Conservation (phyloP, 2,797 vertebrate species). For the Sebastes iracundus region DNA sequence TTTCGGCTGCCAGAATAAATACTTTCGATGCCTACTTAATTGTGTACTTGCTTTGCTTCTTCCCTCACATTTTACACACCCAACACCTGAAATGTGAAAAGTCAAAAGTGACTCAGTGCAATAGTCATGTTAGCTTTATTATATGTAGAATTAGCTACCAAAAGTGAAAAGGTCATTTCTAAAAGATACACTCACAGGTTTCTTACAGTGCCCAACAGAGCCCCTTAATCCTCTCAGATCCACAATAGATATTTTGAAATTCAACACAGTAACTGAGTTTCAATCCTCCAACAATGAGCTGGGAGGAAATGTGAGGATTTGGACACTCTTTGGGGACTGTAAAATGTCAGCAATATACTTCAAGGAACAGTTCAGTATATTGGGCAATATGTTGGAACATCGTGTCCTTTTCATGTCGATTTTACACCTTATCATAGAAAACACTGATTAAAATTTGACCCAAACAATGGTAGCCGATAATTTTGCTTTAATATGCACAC, state of each 20-base stretch:
- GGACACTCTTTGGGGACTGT: not conserved
- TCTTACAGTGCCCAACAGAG: not conserved
- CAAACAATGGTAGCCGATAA: not conserved
- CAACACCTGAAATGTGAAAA: not conserved
- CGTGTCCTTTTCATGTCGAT: not conserved
- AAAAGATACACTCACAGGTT: not conserved
- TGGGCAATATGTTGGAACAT: not conserved
- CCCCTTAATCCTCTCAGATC: not conserved
- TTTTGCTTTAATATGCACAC: not conserved
- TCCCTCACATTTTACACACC: not conserved
- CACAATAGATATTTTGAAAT: not conserved
- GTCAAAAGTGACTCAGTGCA: not conserved
- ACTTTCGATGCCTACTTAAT: not conserved
- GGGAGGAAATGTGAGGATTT: not conserved
- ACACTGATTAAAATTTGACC: not conserved
- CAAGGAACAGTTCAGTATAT: not conserved
- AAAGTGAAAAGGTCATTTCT: not conserved
- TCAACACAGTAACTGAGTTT: not conserved
- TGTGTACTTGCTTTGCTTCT: not conserved
- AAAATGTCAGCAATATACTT: not conserved
- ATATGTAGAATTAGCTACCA: not conserved
- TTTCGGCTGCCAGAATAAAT: conserved; percentile 12
- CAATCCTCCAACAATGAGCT: not conserved
- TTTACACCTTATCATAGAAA: not conserved
- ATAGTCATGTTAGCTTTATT: not conserved